Percentiles rank a stretch among this genome's conserved stretches.
Evolutionary conservation across 2,888 invertebrate genomes (phyloP).

Genomic region (Sesia bembeciformis): DNA sequence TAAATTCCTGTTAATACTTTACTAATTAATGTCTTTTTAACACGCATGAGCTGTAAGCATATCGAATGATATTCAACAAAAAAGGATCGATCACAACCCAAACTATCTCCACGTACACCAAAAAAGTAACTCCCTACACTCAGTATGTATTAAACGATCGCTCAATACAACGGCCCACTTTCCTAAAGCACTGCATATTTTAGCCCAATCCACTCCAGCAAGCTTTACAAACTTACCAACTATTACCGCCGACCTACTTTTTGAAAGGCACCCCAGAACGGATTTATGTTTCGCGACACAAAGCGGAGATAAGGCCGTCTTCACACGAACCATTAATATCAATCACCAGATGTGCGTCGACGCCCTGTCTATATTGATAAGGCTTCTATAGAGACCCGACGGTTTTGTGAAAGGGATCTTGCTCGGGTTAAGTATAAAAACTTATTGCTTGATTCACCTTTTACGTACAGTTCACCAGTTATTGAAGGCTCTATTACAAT

Average conservation of each 20-base stretch:
- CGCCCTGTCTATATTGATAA: constrained; percentile 46
- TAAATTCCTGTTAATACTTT: no score
- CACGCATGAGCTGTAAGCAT: no score
- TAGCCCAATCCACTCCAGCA: constrained; percentile 8
- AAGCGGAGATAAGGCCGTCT: constrained; percentile 44
- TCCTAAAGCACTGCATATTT: constrained; percentile 4
- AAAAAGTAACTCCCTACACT: no score
- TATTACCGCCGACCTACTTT: constrained; percentile 24
- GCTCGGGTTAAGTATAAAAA: background rate
- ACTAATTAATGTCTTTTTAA: no score
- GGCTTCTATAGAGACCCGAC: constrained; percentile 36
- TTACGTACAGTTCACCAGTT: no score
- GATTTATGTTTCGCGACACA: constrained; percentile 35
- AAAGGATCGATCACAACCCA: no score
- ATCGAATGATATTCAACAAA: no score
- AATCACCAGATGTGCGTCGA: constrained; percentile 42
- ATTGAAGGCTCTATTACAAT: no score
- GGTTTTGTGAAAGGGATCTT: constrained; percentile 23
- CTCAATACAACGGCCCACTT: constrained; percentile 6
- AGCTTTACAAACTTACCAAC: constrained; percentile 12
- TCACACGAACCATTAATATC: constrained; percentile 54
- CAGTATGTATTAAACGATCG: constrained; percentile 6
- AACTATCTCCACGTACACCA: no score
- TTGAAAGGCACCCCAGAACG: constrained; percentile 24
- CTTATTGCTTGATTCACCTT: background rate